Base-by-base conservation (phyloP, 2,888 invertebrate species). In the Orthonevra nobilis region DNA sequence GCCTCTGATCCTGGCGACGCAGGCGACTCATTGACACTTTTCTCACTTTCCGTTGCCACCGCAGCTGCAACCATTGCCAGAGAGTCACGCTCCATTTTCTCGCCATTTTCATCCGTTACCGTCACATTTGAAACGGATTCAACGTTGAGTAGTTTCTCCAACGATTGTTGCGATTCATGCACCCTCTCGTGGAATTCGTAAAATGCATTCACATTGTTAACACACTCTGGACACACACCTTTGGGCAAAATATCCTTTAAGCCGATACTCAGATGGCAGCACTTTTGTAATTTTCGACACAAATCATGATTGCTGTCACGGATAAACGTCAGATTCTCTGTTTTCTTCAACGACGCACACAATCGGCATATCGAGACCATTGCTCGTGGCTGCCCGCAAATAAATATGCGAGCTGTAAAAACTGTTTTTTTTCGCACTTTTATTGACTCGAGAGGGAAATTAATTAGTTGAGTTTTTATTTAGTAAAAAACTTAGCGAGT, bases 281-380 rank as follows among this genome's bases (percentile, higher is more conserved):
- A 85, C 14, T 82, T 74, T 0, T 52, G 48, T 10, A 86, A 23
- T 66, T 85, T 85, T 1, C 52, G 61, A 46, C 72, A 82, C 10
- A 84, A 54, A 26, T 83, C 82, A 54, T 83, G 77, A 2, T 79
- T 79, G 2, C 77, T 63, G 54, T 84, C 83, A 4, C 73, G 70
- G 5, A 85, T 82, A 38, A 72, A 81, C 5, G 58, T 50, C 40
- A 85, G 54, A 12, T 52, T 23, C 12, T 84, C 83, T 0, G 50
- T 44, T 81, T 84, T 85, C 23, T 83, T 84, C 3, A 86, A 28
- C 2, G 85, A 83, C 3, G 86, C 85, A 75, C 86, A 86, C 26
- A 86, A 77, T 7, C 86, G 85, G 48, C 86, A 86, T 17, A 85
- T 81, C 1, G 70, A 73, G 9, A 82, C 75, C 82, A 83, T 83